Base-by-base conservation (phyloP, 2,888 invertebrate species). In the Amphipyra tragopoginis region DNA sequence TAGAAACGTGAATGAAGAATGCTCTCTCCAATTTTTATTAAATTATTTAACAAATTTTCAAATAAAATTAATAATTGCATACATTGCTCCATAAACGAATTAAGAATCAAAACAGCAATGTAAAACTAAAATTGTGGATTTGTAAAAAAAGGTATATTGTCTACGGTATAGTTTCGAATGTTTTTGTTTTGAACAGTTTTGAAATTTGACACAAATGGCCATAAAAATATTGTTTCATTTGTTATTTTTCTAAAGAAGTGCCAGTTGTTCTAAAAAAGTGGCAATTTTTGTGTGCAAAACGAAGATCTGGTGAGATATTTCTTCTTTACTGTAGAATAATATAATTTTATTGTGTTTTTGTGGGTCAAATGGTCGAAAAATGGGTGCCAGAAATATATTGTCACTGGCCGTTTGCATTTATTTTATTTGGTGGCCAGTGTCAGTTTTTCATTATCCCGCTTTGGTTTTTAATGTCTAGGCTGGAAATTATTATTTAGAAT, bases 181-280 rank as follows among this genome's bases (percentile, higher is more conserved):
- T 83, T 82, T 85, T 86, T 86, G 81, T 84, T 87, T 87, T 87
- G 80, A 85, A 86, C 86, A 85, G 81, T 84, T 87, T 87, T 87
- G 80, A 85, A 86, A 77, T 71, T 74, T 83, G 83, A 83, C 85
- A 79, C 67, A 76, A 81, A 81, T 82, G 77, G 74, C 65, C 76
- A 78, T 68, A 72, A 78, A 82, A 80, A 69, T 63, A 77, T 65
- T 64, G 65, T 76, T 89, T 90, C 91, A 86, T 77, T 92, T 91
- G 91, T 92, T 93, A 87, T 85, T 88, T 83, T 79, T 74, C 75
- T 65, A 63, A 78, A 77, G 81, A 85, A 86, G 86, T 91, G 93
- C 89, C 90, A 93, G 87, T 90, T 90, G 82, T 72, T 78, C 62
- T 57, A 72, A 58, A 77, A 83, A 87, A 84, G 75, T 82, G 67